phyloP scores from a whole-genome alignment of 2,888 invertebrate genomes.

The Melangyna quadrimaculata region DNA sequence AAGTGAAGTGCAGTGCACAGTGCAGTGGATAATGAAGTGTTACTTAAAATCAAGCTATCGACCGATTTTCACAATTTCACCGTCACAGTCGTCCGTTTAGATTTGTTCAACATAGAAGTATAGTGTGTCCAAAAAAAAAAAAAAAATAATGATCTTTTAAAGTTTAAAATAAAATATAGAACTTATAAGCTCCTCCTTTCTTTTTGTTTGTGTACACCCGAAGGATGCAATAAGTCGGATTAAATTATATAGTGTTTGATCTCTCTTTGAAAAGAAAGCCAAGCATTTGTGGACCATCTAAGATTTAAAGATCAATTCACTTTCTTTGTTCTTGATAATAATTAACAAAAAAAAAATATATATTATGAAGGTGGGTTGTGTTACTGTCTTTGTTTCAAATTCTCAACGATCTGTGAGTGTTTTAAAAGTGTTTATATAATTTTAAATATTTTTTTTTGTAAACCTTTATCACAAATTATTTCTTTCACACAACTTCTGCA shows the following conservation, averaged over 20 bases:
- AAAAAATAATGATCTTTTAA: constrained; percentile 34
- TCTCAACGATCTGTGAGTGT: constrained; percentile 36
- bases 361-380: constrained; percentile 66
- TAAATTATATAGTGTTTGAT: neutral
- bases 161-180: neutral
- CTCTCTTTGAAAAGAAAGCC: neutral
- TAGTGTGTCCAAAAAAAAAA: constrained; percentile 51
- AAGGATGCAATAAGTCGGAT: neutral
- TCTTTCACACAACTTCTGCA: neutral
- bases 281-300: neutral
- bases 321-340: constrained; percentile 35
- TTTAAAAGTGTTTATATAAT: constrained; percentile 52
- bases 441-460: neutral
- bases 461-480: constrained; percentile 18
- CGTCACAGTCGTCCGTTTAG: constrained; percentile 65
- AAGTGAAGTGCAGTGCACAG: constrained; percentile 60
- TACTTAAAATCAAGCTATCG: constrained; percentile 66
- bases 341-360: neutral
- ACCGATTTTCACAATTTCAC: constrained; percentile 71
- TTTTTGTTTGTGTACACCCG: neutral
- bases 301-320: neutral
- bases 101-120: constrained; percentile 59
- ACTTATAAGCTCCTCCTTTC: neutral
- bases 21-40: constrained; percentile 71
- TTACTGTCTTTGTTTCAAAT: constrained; percentile 49